These are phyloP conservation scores for Leptobrachium ailaonicum DNA, from an alignment of 2,113 vertebrate genomes.

Conservation along the genomic window DNA sequence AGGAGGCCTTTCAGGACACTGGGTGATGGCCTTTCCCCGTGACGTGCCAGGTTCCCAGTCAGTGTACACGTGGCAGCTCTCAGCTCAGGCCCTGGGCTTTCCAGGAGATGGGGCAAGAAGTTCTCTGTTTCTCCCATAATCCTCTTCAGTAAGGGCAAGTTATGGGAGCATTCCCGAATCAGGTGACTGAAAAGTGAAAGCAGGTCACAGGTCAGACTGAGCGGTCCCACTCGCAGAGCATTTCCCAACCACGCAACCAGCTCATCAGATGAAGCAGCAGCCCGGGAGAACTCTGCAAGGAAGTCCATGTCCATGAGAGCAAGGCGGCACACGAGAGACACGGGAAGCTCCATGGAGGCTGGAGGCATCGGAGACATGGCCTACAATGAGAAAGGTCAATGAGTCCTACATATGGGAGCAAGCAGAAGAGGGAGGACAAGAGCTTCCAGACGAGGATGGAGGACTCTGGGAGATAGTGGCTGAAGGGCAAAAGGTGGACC, in stretches of 20 bases:
- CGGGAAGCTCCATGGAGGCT: conserved; percentile 70
- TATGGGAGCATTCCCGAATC: conserved; percentile 59
- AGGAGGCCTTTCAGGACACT: conserved; percentile 60
- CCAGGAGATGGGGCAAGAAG: conserved; percentile 61
- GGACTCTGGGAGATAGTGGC: no score
- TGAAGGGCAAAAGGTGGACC: no score
- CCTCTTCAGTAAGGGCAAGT: conserved; percentile 61
- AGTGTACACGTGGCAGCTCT: conserved; percentile 77
- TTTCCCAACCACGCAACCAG: conserved; percentile 56
- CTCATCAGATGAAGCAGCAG: conserved; percentile 53
- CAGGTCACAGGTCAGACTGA: conserved; percentile 74
- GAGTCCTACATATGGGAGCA: no score
- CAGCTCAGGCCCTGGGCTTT: conserved; percentile 67
- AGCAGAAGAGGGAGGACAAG: no score
- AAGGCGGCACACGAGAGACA: conserved; percentile 80
- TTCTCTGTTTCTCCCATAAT: conserved; percentile 58
- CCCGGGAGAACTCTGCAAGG: conserved; percentile 65
- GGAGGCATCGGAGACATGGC: conserved; percentile 71
- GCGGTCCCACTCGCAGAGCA: conserved; percentile 59
- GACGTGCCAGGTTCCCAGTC: conserved; percentile 72
- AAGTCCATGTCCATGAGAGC: conserved; percentile 69
- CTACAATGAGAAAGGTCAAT: conserved; percentile 59
- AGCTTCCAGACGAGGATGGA: no score
- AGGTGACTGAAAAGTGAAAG: conserved; percentile 75
- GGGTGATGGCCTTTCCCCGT: conserved; percentile 33